Evolutionary conservation across 2,797 vertebrate genomes (phyloP).

Genomic region (Meda fulgida): DNA sequence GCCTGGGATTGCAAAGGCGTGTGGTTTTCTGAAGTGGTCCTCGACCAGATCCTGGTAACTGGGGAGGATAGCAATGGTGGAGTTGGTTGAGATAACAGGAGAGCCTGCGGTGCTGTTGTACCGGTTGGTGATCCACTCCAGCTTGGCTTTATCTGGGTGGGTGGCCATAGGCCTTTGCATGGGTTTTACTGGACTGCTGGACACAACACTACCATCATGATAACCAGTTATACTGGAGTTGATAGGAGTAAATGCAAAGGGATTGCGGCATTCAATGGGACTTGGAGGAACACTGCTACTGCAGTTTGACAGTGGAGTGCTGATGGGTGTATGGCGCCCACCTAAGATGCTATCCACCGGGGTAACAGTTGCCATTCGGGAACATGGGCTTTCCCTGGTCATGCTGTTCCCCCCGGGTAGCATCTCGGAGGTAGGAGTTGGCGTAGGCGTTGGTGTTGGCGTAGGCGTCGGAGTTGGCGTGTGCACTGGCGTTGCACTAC

Average conservation of each 20-base stretch:
- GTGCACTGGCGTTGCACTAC: slow-evolving; percentile 92
- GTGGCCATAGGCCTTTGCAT: slow-evolving; percentile 99
- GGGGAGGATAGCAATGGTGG: slow-evolving; percentile 87
- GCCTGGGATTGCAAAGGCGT: slow-evolving; percentile 95
- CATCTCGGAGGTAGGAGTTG: slow-evolving; percentile 95
- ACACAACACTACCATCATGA: slow-evolving; percentile 93
- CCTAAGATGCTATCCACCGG: slow-evolving; percentile 93
- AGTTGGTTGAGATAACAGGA: slow-evolving; percentile 84
- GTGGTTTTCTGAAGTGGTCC: slow-evolving; percentile 96
- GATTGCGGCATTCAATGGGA: slow-evolving; percentile 97
- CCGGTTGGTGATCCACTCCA: slow-evolving; percentile 98
- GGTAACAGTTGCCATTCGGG: slow-evolving; percentile 90
- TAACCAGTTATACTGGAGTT: slow-evolving; percentile 93
- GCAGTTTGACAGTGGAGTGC: slow-evolving; percentile 96
- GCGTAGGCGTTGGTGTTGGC: slow-evolving; percentile 89
- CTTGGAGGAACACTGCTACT: slow-evolving; percentile 97
- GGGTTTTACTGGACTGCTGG: slow-evolving; percentile 96
- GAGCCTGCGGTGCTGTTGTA: slow-evolving; percentile 84
- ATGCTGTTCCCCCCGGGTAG: slow-evolving; percentile 85
- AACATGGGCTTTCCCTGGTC: slow-evolving; percentile 94
- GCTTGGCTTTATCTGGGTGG: slow-evolving; percentile 96
- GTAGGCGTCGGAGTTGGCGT: slow-evolving; percentile 87
- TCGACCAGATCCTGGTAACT: slow-evolving; percentile 97
- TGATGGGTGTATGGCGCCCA: slow-evolving; percentile 92
- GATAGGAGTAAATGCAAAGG: slow-evolving; percentile 97